phyloP scores from a whole-genome alignment of 2,888 invertebrate species.

The Galerucella nymphaeae region DNA sequence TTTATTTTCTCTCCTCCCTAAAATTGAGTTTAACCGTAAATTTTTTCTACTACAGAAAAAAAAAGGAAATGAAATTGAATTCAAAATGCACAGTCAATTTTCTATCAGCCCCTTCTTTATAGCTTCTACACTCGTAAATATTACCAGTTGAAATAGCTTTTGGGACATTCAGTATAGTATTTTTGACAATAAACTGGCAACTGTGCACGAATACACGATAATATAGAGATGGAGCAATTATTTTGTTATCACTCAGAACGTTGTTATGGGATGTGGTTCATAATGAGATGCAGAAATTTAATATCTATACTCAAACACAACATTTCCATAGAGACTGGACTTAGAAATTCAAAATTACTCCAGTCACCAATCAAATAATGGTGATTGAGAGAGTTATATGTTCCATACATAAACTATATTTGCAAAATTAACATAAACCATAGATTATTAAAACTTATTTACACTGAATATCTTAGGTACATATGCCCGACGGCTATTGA shows the following conservation, averaged over 20 bases:
- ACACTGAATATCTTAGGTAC: too few relatives aligned
- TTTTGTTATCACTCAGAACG: neutral
- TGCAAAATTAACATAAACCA: neutral
- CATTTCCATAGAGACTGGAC: slow-evolving; percentile 36
- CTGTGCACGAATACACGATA: neutral
- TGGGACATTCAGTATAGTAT: neutral
- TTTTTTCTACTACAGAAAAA: too few relatives aligned
- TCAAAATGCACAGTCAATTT: too few relatives aligned
- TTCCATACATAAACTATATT: neutral
- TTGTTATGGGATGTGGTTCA: slow-evolving; percentile 8
- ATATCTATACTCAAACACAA: slow-evolving; percentile 33
- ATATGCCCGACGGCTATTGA: too few relatives aligned
- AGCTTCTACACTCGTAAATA: too few relatives aligned
- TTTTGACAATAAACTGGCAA: neutral
- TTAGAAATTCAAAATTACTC: slow-evolving; percentile 31
- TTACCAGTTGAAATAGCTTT: too few relatives aligned
- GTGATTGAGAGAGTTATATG: slow-evolving; percentile 24
- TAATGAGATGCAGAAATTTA: slow-evolving; percentile 23
- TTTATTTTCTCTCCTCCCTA: too few relatives aligned
- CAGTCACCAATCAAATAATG: slow-evolving; percentile 27
- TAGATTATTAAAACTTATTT: neutral
- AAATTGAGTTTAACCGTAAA: too few relatives aligned
- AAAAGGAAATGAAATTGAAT: too few relatives aligned
- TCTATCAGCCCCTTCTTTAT: too few relatives aligned
- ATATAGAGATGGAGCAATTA: neutral